These are phyloP conservation scores for Colossoma macropomum DNA, from an alignment of 2,113 vertebrate species.

Conservation along the genomic window DNA sequence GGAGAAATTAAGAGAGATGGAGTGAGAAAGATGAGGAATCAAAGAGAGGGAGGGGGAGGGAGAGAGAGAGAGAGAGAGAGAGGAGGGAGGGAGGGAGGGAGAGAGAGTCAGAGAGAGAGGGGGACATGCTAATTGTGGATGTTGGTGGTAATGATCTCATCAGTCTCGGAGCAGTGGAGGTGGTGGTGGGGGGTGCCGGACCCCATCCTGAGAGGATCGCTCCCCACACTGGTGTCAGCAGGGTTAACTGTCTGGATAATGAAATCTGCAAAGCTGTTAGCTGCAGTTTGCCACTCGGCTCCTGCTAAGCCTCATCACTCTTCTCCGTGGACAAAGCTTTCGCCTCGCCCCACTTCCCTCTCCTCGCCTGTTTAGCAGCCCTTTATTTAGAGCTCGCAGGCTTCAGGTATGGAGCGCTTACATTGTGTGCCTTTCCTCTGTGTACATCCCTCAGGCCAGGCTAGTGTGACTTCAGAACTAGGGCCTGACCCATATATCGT, in stretches of 20 bases:
- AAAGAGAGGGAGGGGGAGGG: conserved; percentile 32
- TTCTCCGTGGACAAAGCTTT: conserved; percentile 50
- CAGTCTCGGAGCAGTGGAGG: conserved; percentile 79
- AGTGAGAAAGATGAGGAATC: conserved; percentile 54
- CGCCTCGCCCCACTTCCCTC: conserved; percentile 11
- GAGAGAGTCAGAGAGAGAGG: conserved; percentile 39
- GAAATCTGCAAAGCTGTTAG: conserved; percentile 85
- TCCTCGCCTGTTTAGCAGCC: conserved; percentile 53
- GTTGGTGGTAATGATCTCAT: conserved; percentile 84
- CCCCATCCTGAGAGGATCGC: conserved; percentile 78
- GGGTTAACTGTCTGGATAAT: conserved; percentile 86
- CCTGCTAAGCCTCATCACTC: conserved; percentile 65
- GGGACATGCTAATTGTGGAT: conserved; percentile 82
- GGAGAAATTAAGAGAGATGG: conserved; percentile 33
- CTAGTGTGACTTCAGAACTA: neutral
- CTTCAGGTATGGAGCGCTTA: conserved; percentile 9
- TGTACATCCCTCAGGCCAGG: neutral
- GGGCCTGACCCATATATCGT: neutral
- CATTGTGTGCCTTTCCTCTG: neutral
- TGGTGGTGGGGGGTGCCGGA: conserved; percentile 70
- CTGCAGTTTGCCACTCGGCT: conserved; percentile 76
- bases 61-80: conserved; percentile 33
- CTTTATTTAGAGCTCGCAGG: neutral
- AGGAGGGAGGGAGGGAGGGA: neutral
- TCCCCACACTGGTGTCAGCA: conserved; percentile 80